Evolutionary conservation across 1,140 invertebrate genomes (phyloP).

Genomic region (Lethrus apterus): DNA sequence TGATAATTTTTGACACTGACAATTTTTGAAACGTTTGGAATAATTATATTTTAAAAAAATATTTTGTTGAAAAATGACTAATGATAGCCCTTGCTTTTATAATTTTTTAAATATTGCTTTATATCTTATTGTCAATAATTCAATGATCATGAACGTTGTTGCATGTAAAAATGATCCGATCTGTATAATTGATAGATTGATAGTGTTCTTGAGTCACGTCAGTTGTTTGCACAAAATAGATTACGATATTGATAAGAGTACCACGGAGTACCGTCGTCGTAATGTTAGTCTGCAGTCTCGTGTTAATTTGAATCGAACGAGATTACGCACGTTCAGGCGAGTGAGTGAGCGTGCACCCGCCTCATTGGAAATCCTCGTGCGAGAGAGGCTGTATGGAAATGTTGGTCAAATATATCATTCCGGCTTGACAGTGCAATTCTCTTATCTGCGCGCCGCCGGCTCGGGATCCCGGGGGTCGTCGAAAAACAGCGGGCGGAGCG

Average conservation of each 20-base stretch:
- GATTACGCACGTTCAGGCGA: constrained; percentile 40
- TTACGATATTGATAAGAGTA: constrained; percentile 8
- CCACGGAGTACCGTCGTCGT: background rate
- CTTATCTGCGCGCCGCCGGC: constrained; percentile 60
- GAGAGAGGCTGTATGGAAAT: constrained; percentile 65
- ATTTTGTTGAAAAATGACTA: too few species aligned
- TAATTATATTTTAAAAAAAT: too few species aligned
- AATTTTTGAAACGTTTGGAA: too few species aligned
- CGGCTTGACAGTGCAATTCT: constrained; percentile 78
- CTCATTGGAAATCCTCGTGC: constrained; percentile 42
- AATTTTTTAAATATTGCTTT: too few species aligned
- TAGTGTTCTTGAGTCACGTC: background rate
- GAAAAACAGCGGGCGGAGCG: constrained; percentile 36
- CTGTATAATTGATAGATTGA: background rate
- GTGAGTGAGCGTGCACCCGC: constrained; percentile 28
- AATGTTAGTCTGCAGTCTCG: constrained; percentile 18
- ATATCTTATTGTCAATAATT: too few species aligned
- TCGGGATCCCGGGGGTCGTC: constrained; percentile 39
- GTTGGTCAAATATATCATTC: constrained; percentile 82
- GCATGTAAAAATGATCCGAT: background rate
- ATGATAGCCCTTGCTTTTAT: too few species aligned
- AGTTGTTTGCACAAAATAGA: constrained; percentile 1
- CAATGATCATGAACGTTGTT: background rate
- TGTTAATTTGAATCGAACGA: constrained; percentile 41
- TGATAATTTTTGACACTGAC: too few species aligned